Conservation (phyloP, 1,140 invertebrate species). For the Musca domestica region DNA sequence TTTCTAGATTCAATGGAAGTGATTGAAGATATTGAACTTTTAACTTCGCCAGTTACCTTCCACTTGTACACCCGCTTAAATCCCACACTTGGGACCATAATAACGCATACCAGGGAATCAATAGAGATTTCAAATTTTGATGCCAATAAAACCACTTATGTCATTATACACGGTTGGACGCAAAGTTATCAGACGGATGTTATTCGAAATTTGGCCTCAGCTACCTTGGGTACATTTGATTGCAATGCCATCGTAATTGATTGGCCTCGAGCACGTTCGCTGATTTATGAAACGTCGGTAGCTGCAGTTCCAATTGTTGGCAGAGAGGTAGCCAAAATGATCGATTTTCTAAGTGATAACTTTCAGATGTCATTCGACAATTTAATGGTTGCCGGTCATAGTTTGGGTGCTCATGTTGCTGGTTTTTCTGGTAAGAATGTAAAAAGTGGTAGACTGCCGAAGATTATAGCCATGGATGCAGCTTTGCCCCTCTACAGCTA, state of each 20-base stretch:
- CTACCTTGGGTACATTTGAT: neutral
- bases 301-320: neutral
- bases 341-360: neutral
- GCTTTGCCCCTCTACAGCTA: neutral
- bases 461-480: neutral
- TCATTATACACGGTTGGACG: neutral
- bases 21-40: neutral
- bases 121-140: neutral
- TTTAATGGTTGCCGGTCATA: neutral
- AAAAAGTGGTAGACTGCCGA: neutral
- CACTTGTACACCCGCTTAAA: neutral
- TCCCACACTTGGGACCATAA: neutral
- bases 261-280: conserved; percentile 57
- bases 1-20: neutral
- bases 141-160: neutral
- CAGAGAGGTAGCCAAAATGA: neutral
- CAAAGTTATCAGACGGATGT: neutral
- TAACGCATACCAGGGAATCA: neutral
- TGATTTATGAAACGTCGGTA: conserved; percentile 58
- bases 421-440: neutral
- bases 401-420: conserved; percentile 46
- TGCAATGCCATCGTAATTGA: neutral
- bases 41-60: neutral
- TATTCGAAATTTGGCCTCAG: neutral
- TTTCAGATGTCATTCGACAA: neutral